Base-by-base conservation (phyloP, 1,140 invertebrate species). In the Maconellicoccus hirsutus region DNA sequence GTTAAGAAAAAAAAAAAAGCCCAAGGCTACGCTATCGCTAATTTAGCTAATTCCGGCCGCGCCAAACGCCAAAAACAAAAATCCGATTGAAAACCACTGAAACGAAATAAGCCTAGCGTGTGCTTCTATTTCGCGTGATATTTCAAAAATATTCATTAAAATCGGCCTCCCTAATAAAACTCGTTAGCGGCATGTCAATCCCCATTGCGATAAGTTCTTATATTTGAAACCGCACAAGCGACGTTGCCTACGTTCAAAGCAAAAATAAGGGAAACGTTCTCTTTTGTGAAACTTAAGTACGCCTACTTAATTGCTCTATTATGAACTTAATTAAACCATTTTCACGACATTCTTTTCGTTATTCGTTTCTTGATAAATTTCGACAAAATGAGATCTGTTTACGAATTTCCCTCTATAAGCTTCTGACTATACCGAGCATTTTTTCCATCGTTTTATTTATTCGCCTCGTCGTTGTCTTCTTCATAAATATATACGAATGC, bases 241-340 rank as follows among this genome's bases (percentile, higher is more conserved):
- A 23, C 7, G 61, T 22, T 52, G 42, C 61, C 21, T 16, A 4
- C 61, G 21, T 25, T 66, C 61, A 66, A 66, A 66, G 61, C 7
- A 66, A 66, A 66, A 66, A 25, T 8, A 66, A 66, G 61, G 61
- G 25, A 71, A 61, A 71, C 27, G 21, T 71, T 52, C 59, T 38
- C 27, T 29, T 59, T 71, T 71, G 59, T 71, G 52, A 29, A 38
- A 42, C 52, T 63, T 63, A 71, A 71, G 71, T 71, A 63, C 52
- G 27, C 42, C 59, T 71, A 33, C 42, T 29, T 26, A 52, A 59
- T 38, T 71, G 59, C 61, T 59, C 27, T 63, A 61, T 61, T 61
- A 61, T 71, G 71, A 71, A 63, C 27, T 61, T 61, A 38, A 52
- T 61, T 59, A 25, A 71, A 63, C 25, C 29, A 42, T 63, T 63